Conservation (phyloP, 2,797 vertebrate species). For the Hozukius guyotensis region DNA sequence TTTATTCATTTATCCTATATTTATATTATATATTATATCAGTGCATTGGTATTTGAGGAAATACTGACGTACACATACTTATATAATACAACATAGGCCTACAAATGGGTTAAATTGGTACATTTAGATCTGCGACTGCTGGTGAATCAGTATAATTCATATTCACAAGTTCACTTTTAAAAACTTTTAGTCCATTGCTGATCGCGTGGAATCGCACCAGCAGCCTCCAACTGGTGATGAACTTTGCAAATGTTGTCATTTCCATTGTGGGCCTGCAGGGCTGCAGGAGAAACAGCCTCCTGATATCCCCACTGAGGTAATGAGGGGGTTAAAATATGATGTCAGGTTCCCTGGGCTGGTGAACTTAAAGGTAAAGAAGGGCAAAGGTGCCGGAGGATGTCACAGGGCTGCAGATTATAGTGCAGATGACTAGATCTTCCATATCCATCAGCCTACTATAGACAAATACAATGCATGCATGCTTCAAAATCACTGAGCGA, state of each 20-base stretch:
- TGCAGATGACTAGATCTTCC: conserved; percentile 5
- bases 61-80: background rate
- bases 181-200: background rate
- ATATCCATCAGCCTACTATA: background rate
- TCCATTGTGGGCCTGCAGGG: conserved; percentile 1
- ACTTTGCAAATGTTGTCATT: conserved; percentile 36
- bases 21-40: background rate
- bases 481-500: background rate
- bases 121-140: background rate
- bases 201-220: background rate
- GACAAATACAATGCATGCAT: background rate
- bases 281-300: conserved; percentile 6
- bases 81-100: background rate
- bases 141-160: background rate
- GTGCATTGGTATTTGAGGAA: background rate
- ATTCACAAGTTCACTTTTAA: background rate
- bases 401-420: background rate
- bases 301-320: conserved; percentile 19
- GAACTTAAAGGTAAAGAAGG: conserved; percentile 47
- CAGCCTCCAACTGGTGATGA: conserved; percentile 3
- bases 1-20: background rate
- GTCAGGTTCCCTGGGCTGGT: conserved; percentile 29
- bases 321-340: conserved; percentile 56
- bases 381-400: conserved; percentile 28
- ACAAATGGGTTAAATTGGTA: background rate